Evolutionary conservation across 1,140 invertebrate species (phyloP), one percentile per base, ranked within the genome.

Genomic region (Calliphora vicina): DNA sequence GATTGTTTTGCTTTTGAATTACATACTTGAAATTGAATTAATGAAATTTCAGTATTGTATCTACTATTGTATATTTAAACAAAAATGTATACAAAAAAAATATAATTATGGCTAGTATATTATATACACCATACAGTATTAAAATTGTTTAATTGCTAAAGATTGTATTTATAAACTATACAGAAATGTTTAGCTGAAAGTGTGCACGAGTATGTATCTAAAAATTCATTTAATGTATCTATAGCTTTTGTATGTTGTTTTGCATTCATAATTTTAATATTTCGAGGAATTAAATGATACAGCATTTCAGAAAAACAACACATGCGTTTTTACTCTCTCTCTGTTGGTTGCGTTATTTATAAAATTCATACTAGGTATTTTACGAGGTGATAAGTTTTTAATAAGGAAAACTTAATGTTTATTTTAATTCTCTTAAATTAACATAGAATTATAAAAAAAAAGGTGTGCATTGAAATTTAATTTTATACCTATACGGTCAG

Each of bases 241-340:
- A 10, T 35, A 35, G 6, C 35, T 35, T 35, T 50, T 67, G 61
- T 25, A 57, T 57, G 50, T n/a, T n/a, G 13, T 67, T 67, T 67
- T 67, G 61, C 61, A 67, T 67, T 67, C n/a, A 67, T 67, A 67
- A 67, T 67, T 67, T 67, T 67, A 67, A 67, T 23, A 67, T 25
- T 67, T 67, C 61, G n/a, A 67, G n/a, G 61, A 67, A 67, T 67
- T 67, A 67, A 67, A 25, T 67, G 50, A 61, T 61, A 61, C 17
- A 17, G n/a, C n/a, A n/a, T n/a, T 57, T 57, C 15, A 57, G 12
- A 57, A 57, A 50, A 50, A 50, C 42, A 43, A 43, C 45, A 50
- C 45, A 50, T 50, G 45, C 17, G 45, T 50, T 50, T n/a, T 35
- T 35, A 35, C 15, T 50, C 12, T 3, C 17, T 50, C 4, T 50